A percentile compares a stretch with the other conserved stretches of the same genome.
Evolutionary conservation across 2,113 vertebrate species (phyloP).

Genomic region (Ceyx melanurus): DNA sequence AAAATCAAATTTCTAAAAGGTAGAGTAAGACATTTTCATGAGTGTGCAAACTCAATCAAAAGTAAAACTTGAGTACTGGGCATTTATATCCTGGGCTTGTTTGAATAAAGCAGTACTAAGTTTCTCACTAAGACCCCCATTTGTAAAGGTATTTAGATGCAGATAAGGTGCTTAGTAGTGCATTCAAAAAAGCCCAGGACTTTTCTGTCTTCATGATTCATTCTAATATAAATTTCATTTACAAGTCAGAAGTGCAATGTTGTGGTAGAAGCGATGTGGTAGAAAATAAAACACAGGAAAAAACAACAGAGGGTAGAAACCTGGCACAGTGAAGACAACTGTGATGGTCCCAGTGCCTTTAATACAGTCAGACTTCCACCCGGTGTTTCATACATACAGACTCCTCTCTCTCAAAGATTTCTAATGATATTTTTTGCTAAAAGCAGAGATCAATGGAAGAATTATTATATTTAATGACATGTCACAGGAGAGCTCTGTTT

Average conservation of each 20-base stretch:
- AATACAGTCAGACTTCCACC: neutral
- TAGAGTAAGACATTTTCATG: neutral
- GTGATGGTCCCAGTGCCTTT: neutral
- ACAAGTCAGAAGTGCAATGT: neutral
- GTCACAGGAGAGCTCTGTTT: neutral
- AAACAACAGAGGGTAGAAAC: neutral
- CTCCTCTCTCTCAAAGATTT: neutral
- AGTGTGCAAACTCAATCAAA: constrained; percentile 35
- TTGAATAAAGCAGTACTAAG: constrained; percentile 17
- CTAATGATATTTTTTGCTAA: neutral
- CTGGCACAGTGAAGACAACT: neutral
- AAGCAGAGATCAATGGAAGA: neutral
- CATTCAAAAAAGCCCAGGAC: constrained; percentile 40
- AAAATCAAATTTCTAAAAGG: constrained; percentile 26
- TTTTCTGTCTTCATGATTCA: constrained; percentile 41
- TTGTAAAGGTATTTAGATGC: constrained; percentile 56
- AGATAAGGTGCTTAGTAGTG: constrained; percentile 48
- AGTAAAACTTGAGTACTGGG: constrained; percentile 1
- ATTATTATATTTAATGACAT: neutral
- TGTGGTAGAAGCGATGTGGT: neutral
- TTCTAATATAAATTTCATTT: constrained; percentile 40
- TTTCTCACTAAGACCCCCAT: constrained; percentile 26
- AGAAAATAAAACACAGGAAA: neutral
- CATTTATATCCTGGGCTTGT: neutral
- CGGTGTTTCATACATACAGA: neutral